Evolutionary conservation across 2,888 invertebrate genomes (phyloP).

Genomic region (Melitaea athalia): DNA sequence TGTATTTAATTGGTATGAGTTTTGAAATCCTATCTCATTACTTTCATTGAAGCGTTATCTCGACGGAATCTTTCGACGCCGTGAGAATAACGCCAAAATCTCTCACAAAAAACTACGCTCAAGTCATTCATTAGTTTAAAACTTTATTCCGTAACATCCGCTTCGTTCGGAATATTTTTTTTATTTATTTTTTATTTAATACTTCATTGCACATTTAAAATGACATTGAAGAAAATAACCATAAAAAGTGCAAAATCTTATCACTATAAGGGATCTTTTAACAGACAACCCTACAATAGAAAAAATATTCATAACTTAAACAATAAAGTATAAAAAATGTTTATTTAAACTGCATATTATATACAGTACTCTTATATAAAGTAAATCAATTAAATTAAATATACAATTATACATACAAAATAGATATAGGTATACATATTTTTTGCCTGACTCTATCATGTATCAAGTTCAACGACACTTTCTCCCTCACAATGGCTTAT

Average conservation of each 20-base stretch:
- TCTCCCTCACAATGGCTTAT: conserved; percentile 34
- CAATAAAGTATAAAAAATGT: no score
- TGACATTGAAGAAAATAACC: neutral
- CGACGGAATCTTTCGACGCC: neutral
- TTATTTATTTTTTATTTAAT: conserved; percentile 11
- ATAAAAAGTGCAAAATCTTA: no score
- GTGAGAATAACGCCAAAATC: neutral
- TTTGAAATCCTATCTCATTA: conserved; percentile 8
- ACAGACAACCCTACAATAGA: no score
- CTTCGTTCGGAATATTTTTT: conserved; percentile 5
- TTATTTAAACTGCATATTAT: no score
- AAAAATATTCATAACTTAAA: no score
- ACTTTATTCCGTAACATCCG: conserved; percentile 23
- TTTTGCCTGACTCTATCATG: conserved; percentile 6
- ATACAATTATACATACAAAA: no score
- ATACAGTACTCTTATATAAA: no score
- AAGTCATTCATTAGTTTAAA: neutral
- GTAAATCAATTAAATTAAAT: no score
- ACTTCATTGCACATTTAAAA: no score
- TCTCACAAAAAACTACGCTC: conserved; percentile 6
- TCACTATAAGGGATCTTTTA: no score
- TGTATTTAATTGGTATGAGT: conserved; percentile 2
- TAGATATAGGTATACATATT: no score
- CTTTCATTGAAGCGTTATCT: neutral
- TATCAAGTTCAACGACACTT: conserved; percentile 37